phyloP scores from a whole-genome alignment of 2,888 invertebrate species.

The Cepaea hortensis region DNA sequence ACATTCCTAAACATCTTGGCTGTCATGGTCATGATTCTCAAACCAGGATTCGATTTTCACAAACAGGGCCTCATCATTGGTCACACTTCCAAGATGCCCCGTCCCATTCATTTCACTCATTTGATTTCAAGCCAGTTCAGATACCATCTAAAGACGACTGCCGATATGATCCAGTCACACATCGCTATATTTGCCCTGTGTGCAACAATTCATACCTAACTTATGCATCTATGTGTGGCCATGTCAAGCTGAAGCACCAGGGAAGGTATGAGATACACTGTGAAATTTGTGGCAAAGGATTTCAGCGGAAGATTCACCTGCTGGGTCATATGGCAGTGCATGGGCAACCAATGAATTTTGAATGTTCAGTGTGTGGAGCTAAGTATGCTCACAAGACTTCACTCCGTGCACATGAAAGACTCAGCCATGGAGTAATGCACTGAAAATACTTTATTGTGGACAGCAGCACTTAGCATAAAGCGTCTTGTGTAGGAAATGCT shows the following conservation, averaged over 20 bases:
- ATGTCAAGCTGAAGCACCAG: constrained; percentile 44
- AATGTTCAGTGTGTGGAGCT: constrained; percentile 42
- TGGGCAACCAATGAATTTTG: constrained; percentile 45
- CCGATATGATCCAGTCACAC: constrained; percentile 34
- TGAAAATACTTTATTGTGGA: neutral
- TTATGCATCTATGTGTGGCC: constrained; percentile 29
- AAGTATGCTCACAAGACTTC: constrained; percentile 49
- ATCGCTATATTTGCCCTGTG: constrained; percentile 36
- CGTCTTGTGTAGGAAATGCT: too few relatives aligned
- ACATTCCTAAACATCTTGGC: constrained; percentile 28
- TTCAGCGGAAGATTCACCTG: constrained; percentile 37
- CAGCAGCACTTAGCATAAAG: neutral
- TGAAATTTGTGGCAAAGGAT: constrained; percentile 48
- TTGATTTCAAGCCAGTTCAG: neutral
- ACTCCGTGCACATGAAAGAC: constrained; percentile 39
- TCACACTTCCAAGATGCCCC: neutral
- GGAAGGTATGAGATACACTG: constrained; percentile 31
- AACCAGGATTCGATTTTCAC: constrained; percentile 5
- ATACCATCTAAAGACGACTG: constrained; percentile 41
- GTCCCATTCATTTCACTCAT: neutral
- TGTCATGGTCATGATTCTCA: constrained; percentile 8
- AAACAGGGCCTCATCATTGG: neutral
- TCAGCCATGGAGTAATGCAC: constrained; percentile 34
- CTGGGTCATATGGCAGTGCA: constrained; percentile 45
- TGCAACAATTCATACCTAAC: constrained; percentile 35